Evolutionary conservation across 2,888 invertebrate genomes (phyloP), one percentile per base, ranked within the genome.

Genomic region (Quadroppia sp.): DNA sequence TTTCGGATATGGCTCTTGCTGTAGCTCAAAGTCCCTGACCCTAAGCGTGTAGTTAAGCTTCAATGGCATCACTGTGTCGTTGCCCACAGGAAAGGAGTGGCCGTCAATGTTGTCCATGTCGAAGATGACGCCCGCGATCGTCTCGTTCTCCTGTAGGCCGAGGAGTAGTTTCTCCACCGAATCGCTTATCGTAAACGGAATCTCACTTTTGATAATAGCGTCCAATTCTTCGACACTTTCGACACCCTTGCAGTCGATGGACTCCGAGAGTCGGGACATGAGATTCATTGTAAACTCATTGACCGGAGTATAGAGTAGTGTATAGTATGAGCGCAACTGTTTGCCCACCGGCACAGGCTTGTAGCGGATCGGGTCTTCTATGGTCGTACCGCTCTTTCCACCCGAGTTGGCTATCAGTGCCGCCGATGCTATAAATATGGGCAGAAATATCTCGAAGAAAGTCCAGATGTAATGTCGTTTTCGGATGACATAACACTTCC

Each of bases 381-480:
- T 45, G 20, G 40, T 74, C 1, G 71, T 71, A 23, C 74, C 74
- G 2, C 48, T 45, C 36, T 74, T 74, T 13, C 74, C 74, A 2
- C 74, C 74, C 3, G 70, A 70, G 42, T 74, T 74, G 32, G 74
- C 74, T 28, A 71, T 74, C 6, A 71, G 30, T 13, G 74, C 67
- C 3, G 69, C 48, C 13, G 71, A 71, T 15, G 74, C 71, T n/a
- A 74, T 74, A 23, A 75, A 74, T 4, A 75, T 53, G 6, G 75
- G 75, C 20, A 74, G 40, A 15, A 70, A 13, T 23, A 74, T 15
- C 30, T 74, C 73, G 25, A 75, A 59, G 42, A 70, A 59, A 9
- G 75, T 75, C 73, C 73, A 73, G 25, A 75, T 20, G 28, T 75
- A 75, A 56, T 75, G 75, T 40, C 75, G 73, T 42, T 74, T 73